A percentile compares a stretch with the other conserved stretches of the same genome.
phyloP scores from a whole-genome alignment of 2,797 vertebrate genomes.

The Microctenopoma stevenorrisi region DNA sequence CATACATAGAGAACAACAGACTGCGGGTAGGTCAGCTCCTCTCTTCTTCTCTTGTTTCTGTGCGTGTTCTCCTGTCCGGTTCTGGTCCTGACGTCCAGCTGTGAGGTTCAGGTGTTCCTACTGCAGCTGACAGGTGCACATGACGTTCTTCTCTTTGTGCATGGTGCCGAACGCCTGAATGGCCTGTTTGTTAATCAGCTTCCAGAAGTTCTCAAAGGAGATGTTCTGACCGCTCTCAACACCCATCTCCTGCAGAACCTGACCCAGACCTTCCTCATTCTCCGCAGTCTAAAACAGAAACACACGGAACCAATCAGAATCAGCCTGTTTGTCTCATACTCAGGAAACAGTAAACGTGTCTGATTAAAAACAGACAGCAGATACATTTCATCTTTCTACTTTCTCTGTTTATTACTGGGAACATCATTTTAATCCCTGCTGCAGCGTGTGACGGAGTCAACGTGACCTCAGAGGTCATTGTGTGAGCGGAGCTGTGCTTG shows the following conservation, averaged over 20 bases:
- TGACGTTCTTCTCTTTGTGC: constrained; percentile 61
- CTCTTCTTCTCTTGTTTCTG: neutral
- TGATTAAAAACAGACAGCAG: too few species aligned
- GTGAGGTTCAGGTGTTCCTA: constrained; percentile 20
- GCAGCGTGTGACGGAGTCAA: too few species aligned
- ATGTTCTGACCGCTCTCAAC: constrained; percentile 67
- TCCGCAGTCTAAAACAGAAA: constrained; percentile 57
- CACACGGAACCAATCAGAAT: constrained; percentile 6
- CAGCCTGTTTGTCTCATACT: too few species aligned
- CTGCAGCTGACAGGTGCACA: constrained; percentile 73
- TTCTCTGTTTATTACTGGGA: too few species aligned
- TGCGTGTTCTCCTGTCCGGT: neutral
- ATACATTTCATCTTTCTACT: too few species aligned
- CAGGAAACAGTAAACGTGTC: too few species aligned
- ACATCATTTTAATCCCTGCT: too few species aligned
- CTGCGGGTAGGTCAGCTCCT: neutral
- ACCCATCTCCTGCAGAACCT: constrained; percentile 74
- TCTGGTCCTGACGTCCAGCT: constrained; percentile 10
- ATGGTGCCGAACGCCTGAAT: constrained; percentile 45
- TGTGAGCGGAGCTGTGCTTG: constrained; percentile 14
- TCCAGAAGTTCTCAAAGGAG: constrained; percentile 80
- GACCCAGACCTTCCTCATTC: constrained; percentile 60
- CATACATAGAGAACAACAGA: fast-evolving
- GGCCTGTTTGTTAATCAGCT: constrained; percentile 75
- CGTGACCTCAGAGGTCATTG: too few species aligned